These are phyloP conservation scores for Asteroscopus sphinx DNA, from an alignment of 2,888 invertebrate genomes.

Conservation along the genomic window DNA sequence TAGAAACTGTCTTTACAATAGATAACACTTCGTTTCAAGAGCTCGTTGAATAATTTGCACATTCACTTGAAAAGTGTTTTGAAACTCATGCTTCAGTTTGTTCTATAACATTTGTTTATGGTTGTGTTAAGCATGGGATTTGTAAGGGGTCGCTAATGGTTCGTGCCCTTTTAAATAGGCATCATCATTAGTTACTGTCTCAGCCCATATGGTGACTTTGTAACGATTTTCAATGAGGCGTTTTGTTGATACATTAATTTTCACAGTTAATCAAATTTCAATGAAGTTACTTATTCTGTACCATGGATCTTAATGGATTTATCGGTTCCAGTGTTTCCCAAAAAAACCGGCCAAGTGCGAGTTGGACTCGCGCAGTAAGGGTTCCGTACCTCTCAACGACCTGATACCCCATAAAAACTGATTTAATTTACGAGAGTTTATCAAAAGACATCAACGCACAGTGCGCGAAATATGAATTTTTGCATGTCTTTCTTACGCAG, in stretches of 20 bases:
- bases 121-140: constrained; percentile 3
- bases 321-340: too few relatives aligned
- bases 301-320: too few relatives aligned
- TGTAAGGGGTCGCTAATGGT: constrained; percentile 16
- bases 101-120: constrained; percentile 2
- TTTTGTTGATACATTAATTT: not conserved
- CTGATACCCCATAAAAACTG: too few relatives aligned
- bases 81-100: constrained; percentile 17
- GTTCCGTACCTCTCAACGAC: too few relatives aligned
- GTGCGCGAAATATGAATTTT: too few relatives aligned
- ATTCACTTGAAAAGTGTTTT: constrained; percentile 24
- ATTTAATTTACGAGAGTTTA: too few relatives aligned
- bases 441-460: too few relatives aligned
- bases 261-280: not conserved
- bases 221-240: constrained; percentile 1
- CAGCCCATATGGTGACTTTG: not conserved
- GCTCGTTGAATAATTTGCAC: constrained; percentile 33
- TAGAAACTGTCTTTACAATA: constrained; percentile 32
- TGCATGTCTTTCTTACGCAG: too few relatives aligned
- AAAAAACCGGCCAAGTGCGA: too few relatives aligned
- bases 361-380: too few relatives aligned
- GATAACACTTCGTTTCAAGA: constrained; percentile 42
- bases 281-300: too few relatives aligned
- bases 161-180: constrained; percentile 22
- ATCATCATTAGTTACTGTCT: constrained; percentile 27